Evolutionary conservation across 2,113 vertebrate genomes (phyloP).

Genomic region (Trichomycterus rosablanca): DNA sequence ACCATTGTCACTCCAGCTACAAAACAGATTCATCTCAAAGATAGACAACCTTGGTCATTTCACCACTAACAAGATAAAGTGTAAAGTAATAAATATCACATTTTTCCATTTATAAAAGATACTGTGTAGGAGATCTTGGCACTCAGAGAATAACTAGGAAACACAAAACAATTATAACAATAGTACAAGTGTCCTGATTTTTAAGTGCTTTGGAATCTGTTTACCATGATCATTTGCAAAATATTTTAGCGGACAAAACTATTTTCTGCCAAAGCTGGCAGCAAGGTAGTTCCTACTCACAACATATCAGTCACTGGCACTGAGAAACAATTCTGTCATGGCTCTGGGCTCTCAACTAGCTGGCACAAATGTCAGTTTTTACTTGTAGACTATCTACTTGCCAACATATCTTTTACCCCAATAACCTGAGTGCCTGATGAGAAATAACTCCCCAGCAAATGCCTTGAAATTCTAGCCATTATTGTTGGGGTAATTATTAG

Average conservation of each 20-base stretch:
- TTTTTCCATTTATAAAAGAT: too few species aligned
- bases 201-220: too few species aligned
- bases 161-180: too few species aligned
- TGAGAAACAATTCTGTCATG: slow-evolving; percentile 29
- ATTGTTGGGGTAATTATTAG: slow-evolving; percentile 70
- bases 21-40: too few species aligned
- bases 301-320: slow-evolving; percentile 25
- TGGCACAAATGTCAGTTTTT: slow-evolving; percentile 29
- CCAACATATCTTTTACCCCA: slow-evolving; percentile 12
- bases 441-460: slow-evolving; percentile 46
- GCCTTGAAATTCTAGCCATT: slow-evolving; percentile 62
- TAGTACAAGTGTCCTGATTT: too few species aligned
- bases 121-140: too few species aligned
- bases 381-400: slow-evolving; percentile 19
- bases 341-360: slow-evolving; percentile 27
- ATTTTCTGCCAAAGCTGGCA: slow-evolving; percentile 19
- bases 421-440: slow-evolving; percentile 14
- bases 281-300: slow-evolving; percentile 19
- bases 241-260: background rate
- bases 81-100: too few species aligned
- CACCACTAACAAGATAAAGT: too few species aligned
- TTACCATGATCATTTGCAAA: background rate
- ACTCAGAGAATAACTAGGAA: too few species aligned
- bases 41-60: too few species aligned
- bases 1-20: too few species aligned